Conservation (phyloP, 2,113 vertebrate genomes). For the Podarcis muralis region DNA sequence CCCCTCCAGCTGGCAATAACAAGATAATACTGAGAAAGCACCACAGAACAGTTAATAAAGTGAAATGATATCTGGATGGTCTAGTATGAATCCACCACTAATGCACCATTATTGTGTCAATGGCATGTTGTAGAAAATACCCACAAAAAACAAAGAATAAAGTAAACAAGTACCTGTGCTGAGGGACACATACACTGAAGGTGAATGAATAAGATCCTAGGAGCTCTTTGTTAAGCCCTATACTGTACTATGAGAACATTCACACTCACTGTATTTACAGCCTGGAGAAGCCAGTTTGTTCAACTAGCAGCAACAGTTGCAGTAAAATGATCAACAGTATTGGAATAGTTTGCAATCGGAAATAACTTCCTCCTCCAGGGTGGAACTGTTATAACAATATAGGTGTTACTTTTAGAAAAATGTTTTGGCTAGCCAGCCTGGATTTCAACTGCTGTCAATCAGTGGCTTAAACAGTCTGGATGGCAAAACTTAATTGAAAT, state of each 20-base stretch:
- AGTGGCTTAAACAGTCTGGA: slow-evolving; percentile 39
- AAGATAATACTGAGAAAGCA: too few species aligned
- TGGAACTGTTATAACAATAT: neutral
- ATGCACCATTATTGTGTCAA: too few species aligned
- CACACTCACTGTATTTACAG: neutral
- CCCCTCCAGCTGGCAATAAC: too few species aligned
- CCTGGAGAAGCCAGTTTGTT: neutral
- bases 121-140: too few species aligned
- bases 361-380: neutral
- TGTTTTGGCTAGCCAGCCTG: neutral
- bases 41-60: too few species aligned
- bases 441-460: slow-evolving; percentile 20
- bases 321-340: neutral
- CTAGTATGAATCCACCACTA: too few species aligned
- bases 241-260: neutral
- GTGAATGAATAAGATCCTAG: neutral
- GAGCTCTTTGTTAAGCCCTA: neutral
- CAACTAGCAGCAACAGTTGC: neutral
- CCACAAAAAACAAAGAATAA: too few species aligned
- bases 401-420: neutral
- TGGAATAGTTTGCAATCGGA: neutral
- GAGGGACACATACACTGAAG: neutral
- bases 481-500: slow-evolving; percentile 55
- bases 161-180: too few species aligned
- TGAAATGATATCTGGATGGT: too few species aligned